Conservation (phyloP, 1,140 invertebrate genomes). For the Drosophila truncata region DNA sequence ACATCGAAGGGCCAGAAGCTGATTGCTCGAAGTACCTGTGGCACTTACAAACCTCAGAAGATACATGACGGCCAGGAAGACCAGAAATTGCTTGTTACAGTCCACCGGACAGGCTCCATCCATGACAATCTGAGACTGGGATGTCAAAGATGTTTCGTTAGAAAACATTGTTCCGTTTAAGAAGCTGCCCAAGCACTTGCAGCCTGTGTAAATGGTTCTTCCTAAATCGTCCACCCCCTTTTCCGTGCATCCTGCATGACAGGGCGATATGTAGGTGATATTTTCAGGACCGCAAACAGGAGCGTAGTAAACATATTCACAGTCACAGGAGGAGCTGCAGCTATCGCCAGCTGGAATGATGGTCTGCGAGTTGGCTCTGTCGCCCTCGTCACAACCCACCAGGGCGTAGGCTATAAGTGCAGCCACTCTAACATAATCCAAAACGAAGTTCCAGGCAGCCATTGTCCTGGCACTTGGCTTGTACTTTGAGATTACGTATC, state of each 20-base stretch:
- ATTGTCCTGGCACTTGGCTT: slow-evolving; percentile 89
- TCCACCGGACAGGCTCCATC: slow-evolving; percentile 89
- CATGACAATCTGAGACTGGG: slow-evolving; percentile 30
- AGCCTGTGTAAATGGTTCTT: slow-evolving; percentile 69
- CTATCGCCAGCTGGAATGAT: slow-evolving; percentile 38
- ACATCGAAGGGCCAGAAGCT: slow-evolving; percentile 89
- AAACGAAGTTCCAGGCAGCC: slow-evolving; percentile 90
- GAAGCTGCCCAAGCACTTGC: slow-evolving; percentile 37
- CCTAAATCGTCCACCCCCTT: slow-evolving; percentile 64
- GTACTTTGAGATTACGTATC: slow-evolving; percentile 89
- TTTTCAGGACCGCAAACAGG: slow-evolving; percentile 88
- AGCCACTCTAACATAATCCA: slow-evolving; percentile 88
- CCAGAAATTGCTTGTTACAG: slow-evolving; percentile 88
- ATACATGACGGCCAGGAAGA: slow-evolving; percentile 89
- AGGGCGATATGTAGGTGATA: slow-evolving; percentile 89
- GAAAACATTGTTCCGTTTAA: neutral
- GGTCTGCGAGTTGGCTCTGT: slow-evolving; percentile 50
- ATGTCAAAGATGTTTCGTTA: neutral
- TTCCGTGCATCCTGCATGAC: slow-evolving; percentile 89
- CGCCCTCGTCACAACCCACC: slow-evolving; percentile 88
- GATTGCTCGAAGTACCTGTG: slow-evolving; percentile 89
- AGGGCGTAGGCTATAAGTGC: slow-evolving; percentile 89
- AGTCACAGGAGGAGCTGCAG: slow-evolving; percentile 88
- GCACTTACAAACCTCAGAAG: slow-evolving; percentile 88
- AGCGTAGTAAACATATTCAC: slow-evolving; percentile 89